Conservation (phyloP, 2,113 vertebrate species). For the Raja brachyura region DNA sequence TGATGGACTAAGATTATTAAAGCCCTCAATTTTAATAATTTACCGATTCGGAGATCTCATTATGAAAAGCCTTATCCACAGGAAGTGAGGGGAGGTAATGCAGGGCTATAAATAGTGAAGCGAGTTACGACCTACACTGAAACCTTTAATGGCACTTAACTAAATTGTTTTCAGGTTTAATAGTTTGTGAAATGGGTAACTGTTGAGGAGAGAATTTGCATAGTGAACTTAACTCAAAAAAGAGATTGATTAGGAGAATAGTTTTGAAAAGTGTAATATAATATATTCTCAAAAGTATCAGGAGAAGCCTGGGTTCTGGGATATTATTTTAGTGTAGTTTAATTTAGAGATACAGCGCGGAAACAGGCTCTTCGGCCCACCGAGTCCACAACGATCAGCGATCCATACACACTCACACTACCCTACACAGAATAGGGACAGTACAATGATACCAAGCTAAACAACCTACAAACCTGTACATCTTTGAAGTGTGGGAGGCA, state of each 20-base stretch:
- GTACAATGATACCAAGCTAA: too few relatives aligned
- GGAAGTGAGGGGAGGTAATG: not conserved
- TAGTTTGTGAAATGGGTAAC: not conserved
- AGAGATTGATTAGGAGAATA: too few relatives aligned
- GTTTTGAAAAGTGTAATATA: not conserved
- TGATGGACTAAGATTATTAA: not conserved
- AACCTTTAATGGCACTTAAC: not conserved
- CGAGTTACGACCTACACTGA: not conserved
- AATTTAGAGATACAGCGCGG: too few relatives aligned
- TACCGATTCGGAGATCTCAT: not conserved
- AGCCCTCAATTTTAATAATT: not conserved
- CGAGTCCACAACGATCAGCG: too few relatives aligned
- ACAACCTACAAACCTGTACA: too few relatives aligned
- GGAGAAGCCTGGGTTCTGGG: not conserved
- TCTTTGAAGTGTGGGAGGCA: too few relatives aligned
- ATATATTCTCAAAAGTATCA: not conserved
- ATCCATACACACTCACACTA: too few relatives aligned
- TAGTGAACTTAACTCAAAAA: too few relatives aligned
- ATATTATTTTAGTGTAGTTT: not conserved
- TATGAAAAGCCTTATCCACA: not conserved
- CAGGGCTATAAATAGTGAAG: not conserved
- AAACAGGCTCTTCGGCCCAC: too few relatives aligned
- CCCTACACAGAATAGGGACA: too few relatives aligned
- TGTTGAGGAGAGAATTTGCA: not conserved
- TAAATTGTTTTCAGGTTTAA: not conserved